Evolutionary conservation across 2,113 vertebrate species (phyloP).

Genomic region (Oncorhynchus kisutch): DNA sequence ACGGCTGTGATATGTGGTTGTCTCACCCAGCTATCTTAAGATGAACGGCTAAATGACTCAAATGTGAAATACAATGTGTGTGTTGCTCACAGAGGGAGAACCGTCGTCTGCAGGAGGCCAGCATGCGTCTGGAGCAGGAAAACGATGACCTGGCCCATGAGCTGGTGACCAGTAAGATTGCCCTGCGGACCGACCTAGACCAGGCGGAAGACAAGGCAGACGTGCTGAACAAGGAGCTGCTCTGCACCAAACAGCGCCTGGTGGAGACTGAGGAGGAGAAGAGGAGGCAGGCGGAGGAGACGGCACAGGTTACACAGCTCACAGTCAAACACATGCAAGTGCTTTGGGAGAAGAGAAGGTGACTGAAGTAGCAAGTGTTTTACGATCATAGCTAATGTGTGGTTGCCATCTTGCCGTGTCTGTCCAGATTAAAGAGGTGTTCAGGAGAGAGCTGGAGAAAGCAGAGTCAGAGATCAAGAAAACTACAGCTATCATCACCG

Average conservation of each 20-base stretch:
- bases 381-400: no score
- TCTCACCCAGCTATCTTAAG: no score
- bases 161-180: constrained; percentile 98
- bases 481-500: constrained; percentile 94
- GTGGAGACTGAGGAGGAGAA: constrained; percentile 97
- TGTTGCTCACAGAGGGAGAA: constrained; percentile 84
- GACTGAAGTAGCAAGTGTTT: no score
- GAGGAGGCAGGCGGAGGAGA: constrained; percentile 92
- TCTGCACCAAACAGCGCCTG: constrained; percentile 91
- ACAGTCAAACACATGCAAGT: no score
- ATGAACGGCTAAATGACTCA: no score
- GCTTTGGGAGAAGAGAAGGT: no score
- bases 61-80: not conserved
- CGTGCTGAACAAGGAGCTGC: constrained; percentile 94
- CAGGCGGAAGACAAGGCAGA: constrained; percentile 98
- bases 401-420: not conserved
- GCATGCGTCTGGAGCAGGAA: constrained; percentile 96
- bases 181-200: constrained; percentile 93
- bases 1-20: no score
- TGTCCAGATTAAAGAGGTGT: constrained; percentile 93
- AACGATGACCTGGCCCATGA: constrained; percentile 97
- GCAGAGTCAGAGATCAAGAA: constrained; percentile 97
- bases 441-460: constrained; percentile 95
- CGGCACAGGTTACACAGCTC: constrained; percentile 81
- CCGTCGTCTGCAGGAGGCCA: constrained; percentile 94